Conservation (phyloP, 2,113 vertebrate species). For the Noturus placidus region DNA sequence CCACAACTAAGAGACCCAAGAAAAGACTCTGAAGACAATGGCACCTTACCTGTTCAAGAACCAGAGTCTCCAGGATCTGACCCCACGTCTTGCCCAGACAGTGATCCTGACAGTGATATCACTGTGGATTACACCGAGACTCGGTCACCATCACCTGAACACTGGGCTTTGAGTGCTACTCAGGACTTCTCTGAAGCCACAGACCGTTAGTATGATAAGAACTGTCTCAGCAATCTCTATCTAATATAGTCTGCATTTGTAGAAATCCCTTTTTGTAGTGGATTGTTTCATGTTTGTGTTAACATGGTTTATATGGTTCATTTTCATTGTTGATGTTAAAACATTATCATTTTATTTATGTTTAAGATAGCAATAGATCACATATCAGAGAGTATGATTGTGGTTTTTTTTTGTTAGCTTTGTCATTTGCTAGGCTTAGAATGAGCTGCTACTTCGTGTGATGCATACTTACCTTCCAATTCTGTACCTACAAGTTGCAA, state of each 20-base stretch:
- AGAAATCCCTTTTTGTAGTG: neutral
- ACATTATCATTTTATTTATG: neutral
- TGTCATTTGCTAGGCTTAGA: neutral
- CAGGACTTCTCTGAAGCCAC: conserved; percentile 45
- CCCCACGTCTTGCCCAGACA: conserved; percentile 4
- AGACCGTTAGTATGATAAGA: conserved; percentile 18
- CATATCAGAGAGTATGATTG: neutral
- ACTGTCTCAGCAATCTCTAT: neutral
- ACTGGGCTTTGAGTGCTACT: conserved; percentile 50
- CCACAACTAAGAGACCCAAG: conserved; percentile 1
- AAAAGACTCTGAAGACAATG: neutral
- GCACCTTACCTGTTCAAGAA: conserved; percentile 15
- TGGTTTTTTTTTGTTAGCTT: conserved; percentile 9
- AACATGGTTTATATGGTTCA: neutral
- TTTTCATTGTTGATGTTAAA: neutral
- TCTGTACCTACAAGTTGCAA: neutral
- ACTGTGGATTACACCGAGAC: conserved; percentile 53
- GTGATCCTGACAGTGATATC: conserved; percentile 47
- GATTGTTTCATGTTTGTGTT: neutral
- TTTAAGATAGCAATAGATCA: neutral
- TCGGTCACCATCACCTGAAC: conserved; percentile 41
- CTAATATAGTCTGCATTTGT: neutral
- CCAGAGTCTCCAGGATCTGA: conserved; percentile 13
- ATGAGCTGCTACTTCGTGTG: neutral
- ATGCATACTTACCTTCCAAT: neutral